A percentile compares a stretch with the other conserved stretches of the same genome.
Conservation (phyloP, 1,140 invertebrate species). For the Rhizoglyphus robini region DNA sequence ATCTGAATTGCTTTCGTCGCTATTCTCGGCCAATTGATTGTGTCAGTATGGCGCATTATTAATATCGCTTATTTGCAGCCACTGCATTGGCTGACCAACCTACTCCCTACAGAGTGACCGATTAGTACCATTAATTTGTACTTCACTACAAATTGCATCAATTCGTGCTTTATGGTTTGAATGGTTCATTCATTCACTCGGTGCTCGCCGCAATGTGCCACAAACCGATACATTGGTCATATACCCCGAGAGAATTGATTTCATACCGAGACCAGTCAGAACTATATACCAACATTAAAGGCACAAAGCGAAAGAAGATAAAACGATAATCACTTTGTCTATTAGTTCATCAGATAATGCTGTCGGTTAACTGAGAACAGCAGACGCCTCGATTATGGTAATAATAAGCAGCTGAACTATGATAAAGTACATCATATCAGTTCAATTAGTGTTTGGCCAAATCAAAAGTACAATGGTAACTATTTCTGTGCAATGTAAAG, state of each 20-base stretch:
- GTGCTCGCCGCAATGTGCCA: not conserved
- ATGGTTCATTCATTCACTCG: not conserved
- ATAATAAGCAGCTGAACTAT: constrained; percentile 34
- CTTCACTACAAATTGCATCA: not conserved
- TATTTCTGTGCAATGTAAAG: too few relatives aligned
- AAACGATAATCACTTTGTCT: too few relatives aligned
- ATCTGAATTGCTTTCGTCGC: not conserved
- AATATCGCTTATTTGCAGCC: constrained; percentile 2
- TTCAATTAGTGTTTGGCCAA: too few relatives aligned
- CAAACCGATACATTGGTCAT: too few relatives aligned
- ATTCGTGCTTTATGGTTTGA: not conserved
- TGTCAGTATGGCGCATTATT: not conserved
- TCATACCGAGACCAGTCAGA: not conserved
- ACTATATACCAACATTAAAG: too few relatives aligned
- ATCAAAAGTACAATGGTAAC: too few relatives aligned
- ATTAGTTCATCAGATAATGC: too few relatives aligned
- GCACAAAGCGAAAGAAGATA: too few relatives aligned
- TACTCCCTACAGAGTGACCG: not conserved
- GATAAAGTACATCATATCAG: too few relatives aligned
- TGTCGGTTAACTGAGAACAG: constrained; percentile 9
- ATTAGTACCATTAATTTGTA: not conserved
- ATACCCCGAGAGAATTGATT: too few relatives aligned
- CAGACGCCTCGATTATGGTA: constrained; percentile 31
- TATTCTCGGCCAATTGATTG: not conserved
- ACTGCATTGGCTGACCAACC: not conserved